Conservation (phyloP, 2,888 invertebrate species). For the Drosophila siamana region DNA sequence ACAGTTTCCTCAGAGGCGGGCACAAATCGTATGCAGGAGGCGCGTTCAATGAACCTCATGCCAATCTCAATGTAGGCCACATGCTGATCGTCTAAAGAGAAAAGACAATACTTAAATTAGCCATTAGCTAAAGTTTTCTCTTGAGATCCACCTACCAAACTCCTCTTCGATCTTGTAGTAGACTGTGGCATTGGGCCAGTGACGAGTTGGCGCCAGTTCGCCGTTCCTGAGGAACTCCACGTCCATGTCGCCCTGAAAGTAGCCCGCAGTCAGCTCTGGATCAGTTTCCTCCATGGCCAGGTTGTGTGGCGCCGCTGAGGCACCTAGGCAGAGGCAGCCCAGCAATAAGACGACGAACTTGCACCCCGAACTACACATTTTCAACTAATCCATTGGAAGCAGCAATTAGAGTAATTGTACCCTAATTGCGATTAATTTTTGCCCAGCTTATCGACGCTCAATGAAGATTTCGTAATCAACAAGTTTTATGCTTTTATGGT, state of each 20-base stretch:
- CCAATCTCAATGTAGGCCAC: constrained; percentile 88
- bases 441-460: constrained; percentile 8
- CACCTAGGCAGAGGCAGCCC: constrained; percentile 4
- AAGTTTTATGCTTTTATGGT: not conserved
- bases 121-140: too few species aligned
- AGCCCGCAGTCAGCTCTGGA: constrained; percentile 91
- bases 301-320: constrained; percentile 21
- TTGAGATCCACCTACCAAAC: constrained; percentile 58
- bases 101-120: not conserved
- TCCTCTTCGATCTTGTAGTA: constrained; percentile 86
- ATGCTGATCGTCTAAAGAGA: constrained; percentile 84
- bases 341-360: constrained; percentile 29
- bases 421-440: constrained; percentile 8
- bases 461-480: constrained; percentile 3
- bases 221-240: constrained; percentile 88
- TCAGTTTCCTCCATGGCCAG: constrained; percentile 83
- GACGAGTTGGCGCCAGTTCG: constrained; percentile 85
- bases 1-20: constrained; percentile 85
- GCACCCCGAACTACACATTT: constrained; percentile 35
- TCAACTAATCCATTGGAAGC: constrained; percentile 35
- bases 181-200: constrained; percentile 89
- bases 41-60: constrained; percentile 89
- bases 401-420: constrained; percentile 10
- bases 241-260: constrained; percentile 91
- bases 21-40: constrained; percentile 90